Evolutionary conservation across 2,113 vertebrate genomes (phyloP).

Genomic region (Albula goreensis): DNA sequence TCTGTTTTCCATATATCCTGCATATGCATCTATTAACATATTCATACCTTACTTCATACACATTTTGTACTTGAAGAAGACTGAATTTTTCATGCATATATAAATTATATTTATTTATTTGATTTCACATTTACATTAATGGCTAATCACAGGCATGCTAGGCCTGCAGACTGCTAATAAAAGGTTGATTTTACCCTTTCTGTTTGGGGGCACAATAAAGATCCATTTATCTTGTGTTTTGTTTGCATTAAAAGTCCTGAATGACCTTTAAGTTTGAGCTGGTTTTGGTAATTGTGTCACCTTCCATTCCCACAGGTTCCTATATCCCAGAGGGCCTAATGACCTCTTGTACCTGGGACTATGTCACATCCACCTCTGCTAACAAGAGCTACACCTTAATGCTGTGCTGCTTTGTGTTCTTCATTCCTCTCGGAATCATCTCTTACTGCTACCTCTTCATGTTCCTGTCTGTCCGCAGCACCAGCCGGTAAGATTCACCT

Average conservation of each 20-base stretch:
- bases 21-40: too few relatives aligned
- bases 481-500: conserved; percentile 66
- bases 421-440: conserved; percentile 84
- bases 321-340: conserved; percentile 90
- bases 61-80: too few relatives aligned
- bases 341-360: conserved; percentile 94
- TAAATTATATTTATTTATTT: too few relatives aligned
- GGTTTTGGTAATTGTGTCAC: background rate
- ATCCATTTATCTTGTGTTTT: too few relatives aligned
- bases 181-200: background rate
- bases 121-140: too few relatives aligned
- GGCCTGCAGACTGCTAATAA: background rate
- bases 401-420: conserved; percentile 91
- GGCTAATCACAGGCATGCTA: background rate
- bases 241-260: too few relatives aligned
- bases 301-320: conserved; percentile 68
- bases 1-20: too few relatives aligned
- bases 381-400: conserved; percentile 89
- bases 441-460: conserved; percentile 88
- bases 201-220: background rate
- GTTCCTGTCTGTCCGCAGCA: conserved; percentile 82
- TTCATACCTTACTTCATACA: background rate
- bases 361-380: conserved; percentile 77
- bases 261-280: background rate
- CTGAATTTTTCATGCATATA: too few relatives aligned